Evolutionary conservation across 2,888 invertebrate species (phyloP).

Genomic region (Punctoribates punctum): DNA sequence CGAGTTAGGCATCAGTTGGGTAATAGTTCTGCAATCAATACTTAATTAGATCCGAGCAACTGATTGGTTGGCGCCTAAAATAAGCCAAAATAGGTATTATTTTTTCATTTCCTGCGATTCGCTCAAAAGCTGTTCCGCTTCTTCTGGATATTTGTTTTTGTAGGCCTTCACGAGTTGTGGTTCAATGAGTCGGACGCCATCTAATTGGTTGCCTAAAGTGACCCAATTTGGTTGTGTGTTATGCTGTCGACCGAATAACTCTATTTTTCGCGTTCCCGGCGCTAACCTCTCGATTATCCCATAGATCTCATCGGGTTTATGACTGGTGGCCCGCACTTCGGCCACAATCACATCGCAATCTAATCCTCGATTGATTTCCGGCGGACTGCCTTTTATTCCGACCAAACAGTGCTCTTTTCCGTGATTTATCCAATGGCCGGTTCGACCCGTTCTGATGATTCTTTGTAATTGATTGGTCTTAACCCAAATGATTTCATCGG

Average conservation of each 20-base stretch:
- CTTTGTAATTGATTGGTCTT: conserved; percentile 96
- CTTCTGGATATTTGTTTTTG: conserved; percentile 80
- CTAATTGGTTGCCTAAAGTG: conserved; percentile 93
- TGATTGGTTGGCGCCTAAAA: too few relatives aligned
- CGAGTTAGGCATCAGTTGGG: too few relatives aligned
- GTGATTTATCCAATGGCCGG: conserved; percentile 98
- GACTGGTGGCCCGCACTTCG: conserved; percentile 94
- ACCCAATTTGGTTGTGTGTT: conserved; percentile 97
- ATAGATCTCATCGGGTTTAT: conserved; percentile 98
- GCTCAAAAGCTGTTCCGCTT: neutral
- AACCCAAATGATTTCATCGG: conserved; percentile 98
- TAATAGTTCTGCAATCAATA: too few relatives aligned
- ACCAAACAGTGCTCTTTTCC: conserved; percentile 97
- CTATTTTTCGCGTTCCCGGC: conserved; percentile 94
- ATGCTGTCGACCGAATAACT: conserved; percentile 92
- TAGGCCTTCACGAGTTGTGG: conserved; percentile 84
- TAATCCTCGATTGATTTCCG: conserved; percentile 81
- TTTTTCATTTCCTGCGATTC: neutral
- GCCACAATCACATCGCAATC: conserved; percentile 98
- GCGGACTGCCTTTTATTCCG: conserved; percentile 92
- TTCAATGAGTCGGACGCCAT: conserved; percentile 87
- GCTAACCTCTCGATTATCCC: conserved; percentile 94
- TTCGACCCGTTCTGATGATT: conserved; percentile 92
- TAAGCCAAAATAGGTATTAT: too few relatives aligned
- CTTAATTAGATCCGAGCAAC: too few relatives aligned